phyloP scores from a whole-genome alignment of 2,797 vertebrate species.

The Helicolenus hilgendorfi region DNA sequence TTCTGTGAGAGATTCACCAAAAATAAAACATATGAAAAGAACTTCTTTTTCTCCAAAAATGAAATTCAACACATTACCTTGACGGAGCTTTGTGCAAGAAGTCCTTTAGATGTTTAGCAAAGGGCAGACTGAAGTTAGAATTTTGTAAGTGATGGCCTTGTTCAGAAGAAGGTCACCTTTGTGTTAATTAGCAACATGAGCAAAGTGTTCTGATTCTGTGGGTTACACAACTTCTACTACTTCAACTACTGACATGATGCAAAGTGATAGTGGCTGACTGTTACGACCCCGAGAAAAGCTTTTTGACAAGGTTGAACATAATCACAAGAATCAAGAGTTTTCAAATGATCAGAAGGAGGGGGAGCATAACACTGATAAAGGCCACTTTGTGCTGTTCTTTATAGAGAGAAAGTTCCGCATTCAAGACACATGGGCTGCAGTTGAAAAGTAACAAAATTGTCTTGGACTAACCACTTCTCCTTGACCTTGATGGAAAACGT shows the following conservation, averaged over 20 bases:
- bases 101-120: background rate
- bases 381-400: too few species aligned
- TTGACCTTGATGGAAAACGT: too few species aligned
- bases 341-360: too few species aligned
- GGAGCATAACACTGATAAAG: too few species aligned
- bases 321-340: too few species aligned
- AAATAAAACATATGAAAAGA: background rate
- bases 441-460: too few species aligned
- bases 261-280: too few species aligned
- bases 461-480: too few species aligned
- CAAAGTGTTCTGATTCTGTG: background rate
- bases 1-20: background rate
- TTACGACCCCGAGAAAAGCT: too few species aligned
- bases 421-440: too few species aligned
- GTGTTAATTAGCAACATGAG: background rate
- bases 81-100: background rate
- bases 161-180: background rate
- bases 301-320: too few species aligned
- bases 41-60: background rate
- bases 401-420: too few species aligned
- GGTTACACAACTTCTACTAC: background rate
- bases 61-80: background rate
- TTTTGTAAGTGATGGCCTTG: background rate
- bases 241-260: background rate
- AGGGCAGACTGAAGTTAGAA: background rate